phyloP scores from a whole-genome alignment of 2,113 vertebrate species.

The Pedetes capensis region DNA sequence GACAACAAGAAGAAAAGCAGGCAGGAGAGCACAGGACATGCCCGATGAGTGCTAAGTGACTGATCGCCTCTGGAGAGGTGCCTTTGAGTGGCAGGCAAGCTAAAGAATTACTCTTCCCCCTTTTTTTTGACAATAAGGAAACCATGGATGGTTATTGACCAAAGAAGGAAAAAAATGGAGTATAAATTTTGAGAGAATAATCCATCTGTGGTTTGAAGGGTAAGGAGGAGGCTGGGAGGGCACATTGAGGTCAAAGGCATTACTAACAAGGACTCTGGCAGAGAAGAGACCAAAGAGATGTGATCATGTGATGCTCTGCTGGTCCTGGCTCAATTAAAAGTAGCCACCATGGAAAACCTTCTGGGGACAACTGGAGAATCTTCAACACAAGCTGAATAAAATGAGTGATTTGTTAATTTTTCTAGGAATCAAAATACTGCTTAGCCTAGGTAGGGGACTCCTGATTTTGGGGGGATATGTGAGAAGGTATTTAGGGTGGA shows the following conservation, averaged over 20 bases:
- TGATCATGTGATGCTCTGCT: too few relatives aligned
- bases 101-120: accelerated
- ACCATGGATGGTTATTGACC: too few relatives aligned
- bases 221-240: not conserved
- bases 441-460: too few relatives aligned
- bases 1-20: accelerated
- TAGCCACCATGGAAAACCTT: too few relatives aligned
- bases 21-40: not conserved
- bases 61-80: too few relatives aligned
- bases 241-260: not conserved
- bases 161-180: not conserved
- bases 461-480: not conserved
- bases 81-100: too few relatives aligned
- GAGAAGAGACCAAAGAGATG: not conserved
- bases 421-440: not conserved
- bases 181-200: not conserved
- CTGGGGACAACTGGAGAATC: not conserved
- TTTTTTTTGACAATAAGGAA: not conserved
- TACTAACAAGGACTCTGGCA: not conserved
- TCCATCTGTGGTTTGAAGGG: not conserved
- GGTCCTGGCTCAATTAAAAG: not conserved
- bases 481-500: not conserved
- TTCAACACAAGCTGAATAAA: not conserved
- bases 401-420: not conserved
- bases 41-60: accelerated